Evolutionary conservation across 2,797 vertebrate genomes (phyloP).

Genomic region (Sylvilagus floridanus): DNA sequence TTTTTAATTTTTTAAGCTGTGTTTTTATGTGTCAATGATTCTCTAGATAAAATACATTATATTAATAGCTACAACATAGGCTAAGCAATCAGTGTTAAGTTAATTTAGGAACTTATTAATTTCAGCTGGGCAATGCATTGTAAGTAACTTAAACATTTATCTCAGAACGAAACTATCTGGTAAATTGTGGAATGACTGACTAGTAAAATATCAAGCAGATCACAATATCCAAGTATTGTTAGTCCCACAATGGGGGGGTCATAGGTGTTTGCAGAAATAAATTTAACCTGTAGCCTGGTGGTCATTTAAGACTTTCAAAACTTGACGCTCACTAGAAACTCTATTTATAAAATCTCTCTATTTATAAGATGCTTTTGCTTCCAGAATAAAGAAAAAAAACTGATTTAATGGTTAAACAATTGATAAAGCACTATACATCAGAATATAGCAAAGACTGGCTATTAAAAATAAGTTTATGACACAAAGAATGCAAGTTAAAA

Average conservation of each 20-base stretch:
- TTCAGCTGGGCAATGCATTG: neutral
- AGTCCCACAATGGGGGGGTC: neutral
- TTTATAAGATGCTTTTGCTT: neutral
- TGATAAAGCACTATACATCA: neutral
- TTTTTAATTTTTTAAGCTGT: neutral
- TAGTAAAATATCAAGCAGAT: neutral
- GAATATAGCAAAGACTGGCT: neutral
- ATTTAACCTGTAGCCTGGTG: neutral
- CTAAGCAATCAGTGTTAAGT: slow-evolving; percentile 1
- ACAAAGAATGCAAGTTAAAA: slow-evolving; percentile 12
- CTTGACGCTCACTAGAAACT: neutral
- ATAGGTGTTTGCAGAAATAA: neutral
- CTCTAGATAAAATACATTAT: neutral
- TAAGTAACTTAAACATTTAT: slow-evolving; percentile 7
- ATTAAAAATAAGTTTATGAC: neutral
- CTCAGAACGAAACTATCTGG: neutral
- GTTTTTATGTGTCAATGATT: neutral
- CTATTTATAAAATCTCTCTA: neutral
- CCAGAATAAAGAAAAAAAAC: neutral
- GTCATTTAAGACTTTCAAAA: slow-evolving; percentile 30
- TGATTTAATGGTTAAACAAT: neutral
- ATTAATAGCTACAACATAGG: neutral
- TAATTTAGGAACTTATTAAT: neutral
- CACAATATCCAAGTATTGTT: neutral
- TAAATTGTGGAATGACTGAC: neutral